Conservation (phyloP, 1,140 invertebrate species). For the Cherax quadricarinatus region DNA sequence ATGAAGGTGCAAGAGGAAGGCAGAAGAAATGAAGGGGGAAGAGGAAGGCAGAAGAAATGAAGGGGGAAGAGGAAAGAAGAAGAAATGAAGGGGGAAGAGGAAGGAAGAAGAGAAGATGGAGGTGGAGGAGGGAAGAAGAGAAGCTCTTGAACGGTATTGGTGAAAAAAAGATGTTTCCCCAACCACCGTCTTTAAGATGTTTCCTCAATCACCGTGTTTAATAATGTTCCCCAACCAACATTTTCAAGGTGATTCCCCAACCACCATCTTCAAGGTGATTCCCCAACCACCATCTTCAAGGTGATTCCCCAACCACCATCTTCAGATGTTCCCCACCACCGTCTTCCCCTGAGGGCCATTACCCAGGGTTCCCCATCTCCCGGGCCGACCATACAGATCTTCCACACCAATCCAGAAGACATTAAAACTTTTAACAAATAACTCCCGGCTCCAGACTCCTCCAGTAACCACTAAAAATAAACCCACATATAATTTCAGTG, state of each 20-base stretch:
- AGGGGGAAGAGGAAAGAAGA: not conserved
- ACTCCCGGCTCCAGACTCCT: not conserved
- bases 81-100: not conserved
- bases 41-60: not conserved
- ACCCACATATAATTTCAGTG: not conserved
- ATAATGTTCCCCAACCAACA: not conserved
- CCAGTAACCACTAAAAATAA: not conserved
- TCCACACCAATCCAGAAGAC: constrained; percentile 4
- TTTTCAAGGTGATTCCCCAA: too few relatives aligned
- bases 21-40: too few relatives aligned
- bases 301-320: too few relatives aligned
- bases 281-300: not conserved
- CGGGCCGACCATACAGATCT: not conserved
- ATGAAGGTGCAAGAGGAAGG: not conserved
- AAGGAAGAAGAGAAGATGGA: not conserved
- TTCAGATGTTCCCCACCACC: too few relatives aligned
- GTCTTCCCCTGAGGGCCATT: too few relatives aligned
- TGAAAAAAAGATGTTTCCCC: too few relatives aligned
- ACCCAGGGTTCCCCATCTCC: too few relatives aligned
- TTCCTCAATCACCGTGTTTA: not conserved
- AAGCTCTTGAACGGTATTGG: not conserved
- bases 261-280: too few relatives aligned
- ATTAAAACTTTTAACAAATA: constrained; percentile 53
- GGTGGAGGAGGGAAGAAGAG: not conserved
- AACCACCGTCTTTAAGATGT: too few relatives aligned